A percentile compares a stretch with the other conserved stretches of the same genome.
Conservation (phyloP, 2,797 vertebrate species). For the Peromyscus aztecus region DNA sequence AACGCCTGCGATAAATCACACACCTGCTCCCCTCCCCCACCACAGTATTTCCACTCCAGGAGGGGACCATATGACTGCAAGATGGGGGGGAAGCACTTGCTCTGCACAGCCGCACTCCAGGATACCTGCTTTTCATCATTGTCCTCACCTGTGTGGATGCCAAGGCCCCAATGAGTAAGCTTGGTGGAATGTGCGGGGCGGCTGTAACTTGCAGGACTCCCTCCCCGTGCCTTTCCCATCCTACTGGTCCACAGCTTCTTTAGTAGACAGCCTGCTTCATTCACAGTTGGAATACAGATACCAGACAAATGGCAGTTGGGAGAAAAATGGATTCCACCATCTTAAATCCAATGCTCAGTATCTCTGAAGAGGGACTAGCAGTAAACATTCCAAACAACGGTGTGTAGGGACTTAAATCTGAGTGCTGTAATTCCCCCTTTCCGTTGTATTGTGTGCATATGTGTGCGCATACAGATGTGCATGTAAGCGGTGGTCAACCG, state of each 20-base stretch:
- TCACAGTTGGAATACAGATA: not conserved
- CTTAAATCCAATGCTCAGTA: not conserved
- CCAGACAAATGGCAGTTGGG: not conserved
- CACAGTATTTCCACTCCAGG: not conserved
- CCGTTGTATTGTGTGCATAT: not conserved
- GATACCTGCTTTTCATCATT: not conserved
- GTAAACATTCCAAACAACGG: too few relatives aligned
- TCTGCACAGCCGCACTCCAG: not conserved
- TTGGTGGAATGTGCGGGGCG: not conserved
- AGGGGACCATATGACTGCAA: not conserved
- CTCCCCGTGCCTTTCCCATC: not conserved
- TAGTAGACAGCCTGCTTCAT: not conserved
- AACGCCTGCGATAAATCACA: not conserved
- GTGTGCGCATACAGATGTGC: too few relatives aligned
- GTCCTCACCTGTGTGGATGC: not conserved
- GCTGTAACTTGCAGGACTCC: not conserved
- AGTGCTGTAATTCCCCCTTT: not conserved
- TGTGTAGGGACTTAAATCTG: not conserved
- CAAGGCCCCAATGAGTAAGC: not conserved
- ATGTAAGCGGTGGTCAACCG: not conserved
- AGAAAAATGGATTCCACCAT: not conserved
- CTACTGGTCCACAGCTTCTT: not conserved
- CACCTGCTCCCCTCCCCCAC: not conserved
- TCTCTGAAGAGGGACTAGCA: not conserved
- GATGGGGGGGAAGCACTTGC: too few relatives aligned